Conservation (phyloP, 2,888 invertebrate genomes). For the Melinaea menophilus region DNA sequence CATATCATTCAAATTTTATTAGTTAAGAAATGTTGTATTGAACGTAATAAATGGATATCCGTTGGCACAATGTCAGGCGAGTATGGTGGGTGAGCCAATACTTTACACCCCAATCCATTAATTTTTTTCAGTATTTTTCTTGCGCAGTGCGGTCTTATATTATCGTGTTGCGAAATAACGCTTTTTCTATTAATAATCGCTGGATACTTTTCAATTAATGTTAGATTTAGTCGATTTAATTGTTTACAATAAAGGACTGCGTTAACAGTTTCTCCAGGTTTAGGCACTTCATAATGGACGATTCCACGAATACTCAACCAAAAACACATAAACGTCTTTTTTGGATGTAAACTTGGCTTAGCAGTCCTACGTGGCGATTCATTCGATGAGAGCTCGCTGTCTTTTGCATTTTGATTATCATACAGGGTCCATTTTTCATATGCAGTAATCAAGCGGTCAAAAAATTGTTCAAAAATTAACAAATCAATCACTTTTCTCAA, state of each 20-base stretch:
- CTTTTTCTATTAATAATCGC: conserved; percentile 14
- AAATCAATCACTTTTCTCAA: too few relatives aligned
- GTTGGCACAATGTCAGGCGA: conserved; percentile 24
- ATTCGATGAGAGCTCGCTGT: neutral
- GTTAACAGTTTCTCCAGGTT: conserved; percentile 20
- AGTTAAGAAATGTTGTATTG: conserved; percentile 10
- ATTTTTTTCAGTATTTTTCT: conserved; percentile 14
- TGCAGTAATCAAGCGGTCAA: neutral
- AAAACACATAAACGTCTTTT: conserved; percentile 19
- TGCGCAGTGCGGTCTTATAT: conserved; percentile 16
- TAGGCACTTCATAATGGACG: conserved; percentile 17
- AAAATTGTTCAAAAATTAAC: too few relatives aligned
- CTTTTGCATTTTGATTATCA: neutral
- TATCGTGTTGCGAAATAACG: conserved; percentile 17
- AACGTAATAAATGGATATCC: conserved; percentile 15
- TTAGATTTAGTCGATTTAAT: conserved; percentile 13
- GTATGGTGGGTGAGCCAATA: conserved; percentile 23
- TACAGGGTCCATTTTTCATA: neutral
- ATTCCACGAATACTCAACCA: conserved; percentile 20
- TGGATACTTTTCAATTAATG: conserved; percentile 12
- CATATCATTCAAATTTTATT: conserved; percentile 13
- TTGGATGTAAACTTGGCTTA: conserved; percentile 17
- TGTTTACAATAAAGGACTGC: conserved; percentile 14
- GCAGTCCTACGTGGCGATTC: conserved; percentile 8
- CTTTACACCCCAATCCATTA: conserved; percentile 19